Evolutionary conservation across 2,113 vertebrate species (phyloP).

Genomic region (Laticauda colubrina): DNA sequence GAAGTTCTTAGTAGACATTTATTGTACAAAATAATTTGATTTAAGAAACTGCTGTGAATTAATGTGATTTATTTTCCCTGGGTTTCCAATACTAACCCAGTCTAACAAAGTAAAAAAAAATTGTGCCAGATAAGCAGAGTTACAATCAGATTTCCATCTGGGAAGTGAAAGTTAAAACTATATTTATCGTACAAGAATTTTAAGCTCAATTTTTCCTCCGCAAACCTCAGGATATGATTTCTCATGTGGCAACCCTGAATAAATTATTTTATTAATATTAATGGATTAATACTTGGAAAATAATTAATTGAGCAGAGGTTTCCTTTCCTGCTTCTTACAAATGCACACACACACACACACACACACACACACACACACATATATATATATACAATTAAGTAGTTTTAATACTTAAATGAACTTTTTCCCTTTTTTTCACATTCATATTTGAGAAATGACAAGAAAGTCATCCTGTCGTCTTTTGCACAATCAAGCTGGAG

Average conservation of each 20-base stretch:
- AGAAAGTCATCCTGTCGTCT: not conserved
- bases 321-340: constrained; percentile 41
- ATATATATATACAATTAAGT: not conserved
- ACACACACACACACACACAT: no score
- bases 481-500: not conserved
- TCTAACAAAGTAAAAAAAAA: constrained; percentile 29
- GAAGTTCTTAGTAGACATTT: not conserved
- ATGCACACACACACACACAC: not conserved
- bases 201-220: constrained; percentile 31
- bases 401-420: not conserved
- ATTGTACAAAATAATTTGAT: constrained; percentile 23
- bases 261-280: constrained; percentile 52
- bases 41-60: not conserved
- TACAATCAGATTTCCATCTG: not conserved
- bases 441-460: not conserved
- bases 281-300: constrained; percentile 40
- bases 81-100: constrained; percentile 32
- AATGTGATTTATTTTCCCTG: not conserved
- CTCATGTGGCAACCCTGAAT: constrained; percentile 30
- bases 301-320: constrained; percentile 42
- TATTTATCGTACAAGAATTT: constrained; percentile 28
- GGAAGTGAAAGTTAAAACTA: constrained; percentile 28
- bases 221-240: constrained; percentile 7
- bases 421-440: not conserved
- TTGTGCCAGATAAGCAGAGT: constrained; percentile 33